Percentiles rank a stretch among this genome's conserved stretches.
Conservation (phyloP, 2,797 vertebrate genomes). For the Lemur catta region DNA sequence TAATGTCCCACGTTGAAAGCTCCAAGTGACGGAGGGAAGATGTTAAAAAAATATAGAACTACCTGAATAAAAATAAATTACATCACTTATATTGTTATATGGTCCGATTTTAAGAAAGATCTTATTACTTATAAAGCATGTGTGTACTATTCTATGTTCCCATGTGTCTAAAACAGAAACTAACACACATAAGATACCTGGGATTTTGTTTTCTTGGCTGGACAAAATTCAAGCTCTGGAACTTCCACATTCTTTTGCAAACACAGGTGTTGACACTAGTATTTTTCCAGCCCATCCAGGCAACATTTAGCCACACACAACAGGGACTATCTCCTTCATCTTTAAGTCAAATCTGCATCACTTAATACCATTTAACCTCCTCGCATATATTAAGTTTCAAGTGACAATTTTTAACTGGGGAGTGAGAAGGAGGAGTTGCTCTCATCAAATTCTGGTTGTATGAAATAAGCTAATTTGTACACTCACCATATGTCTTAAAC, state of each 20-base stretch:
- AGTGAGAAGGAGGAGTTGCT: constrained; percentile 82
- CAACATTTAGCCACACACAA: constrained; percentile 40
- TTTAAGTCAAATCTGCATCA: constrained; percentile 62
- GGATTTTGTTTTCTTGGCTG: constrained; percentile 49
- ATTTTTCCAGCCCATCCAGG: constrained; percentile 28
- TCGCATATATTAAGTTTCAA: constrained; percentile 85
- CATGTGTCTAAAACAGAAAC: constrained; percentile 41
- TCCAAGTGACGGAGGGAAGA: neutral
- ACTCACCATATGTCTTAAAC: constrained; percentile 86
- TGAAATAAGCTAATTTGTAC: constrained; percentile 86
- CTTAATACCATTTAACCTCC: constrained; percentile 81
- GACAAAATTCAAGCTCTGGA: constrained; percentile 54
- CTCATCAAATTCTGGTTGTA: constrained; percentile 85
- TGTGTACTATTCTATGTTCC: neutral
- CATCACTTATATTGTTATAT: neutral
- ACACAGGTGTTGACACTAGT: constrained; percentile 23
- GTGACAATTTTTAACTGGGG: constrained; percentile 82
- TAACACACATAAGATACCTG: neutral
- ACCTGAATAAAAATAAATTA: constrained; percentile 46
- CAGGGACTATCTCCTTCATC: constrained; percentile 50
- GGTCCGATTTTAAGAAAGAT: constrained; percentile 29
- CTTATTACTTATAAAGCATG: constrained; percentile 31
- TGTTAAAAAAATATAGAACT: constrained; percentile 17
- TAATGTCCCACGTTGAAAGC: constrained; percentile 44
- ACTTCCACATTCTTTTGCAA: constrained; percentile 54